Base-by-base conservation (phyloP, 2,113 vertebrate genomes). In the Cryptomyrus ogoouensis region DNA sequence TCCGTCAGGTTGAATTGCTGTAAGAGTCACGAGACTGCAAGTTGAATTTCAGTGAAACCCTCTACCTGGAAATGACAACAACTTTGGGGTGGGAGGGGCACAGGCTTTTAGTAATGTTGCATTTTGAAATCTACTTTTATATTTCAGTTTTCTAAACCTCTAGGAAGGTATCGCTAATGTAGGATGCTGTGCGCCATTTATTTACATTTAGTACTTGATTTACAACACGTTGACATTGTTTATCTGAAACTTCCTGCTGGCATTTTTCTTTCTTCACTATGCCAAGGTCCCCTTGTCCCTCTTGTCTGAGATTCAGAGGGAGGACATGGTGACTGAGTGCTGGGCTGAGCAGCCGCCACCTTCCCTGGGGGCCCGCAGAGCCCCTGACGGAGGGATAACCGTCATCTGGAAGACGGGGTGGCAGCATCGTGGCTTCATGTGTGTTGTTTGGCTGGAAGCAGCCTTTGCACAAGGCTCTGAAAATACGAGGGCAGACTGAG, bases 381-480 rank as follows among this genome's bases (percentile, higher is more conserved):
- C 27, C 35, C 15, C 15, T 6, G 35, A 2, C 15, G 17, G 15
- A 3, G 10, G 35, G 39, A 77, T 66, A 89, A 39, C 80, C 62
- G 89, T 91, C 91, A 91, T 90, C 91, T 91, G 66, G 90, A 90
- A 89, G 91, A 91, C 86, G 31, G 44, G 77, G 31, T 58, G 88
- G 88, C 49, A 49, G 46, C 88, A 90, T 90, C 3, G 15, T 58
- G 15, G 86, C 53, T 44, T 58, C 50, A 49, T 87, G 52, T 90
- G 90, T 90, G 88, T 90, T 88, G 83, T 89, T 91, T 91, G 90
- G 89, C 87, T 44, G 31, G 90, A 84, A 27, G 87, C 42, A 90
- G 89, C 84, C 90, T 91, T 93, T 92, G 88, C 92, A 89, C 46
- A 47, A 90, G 90, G 87, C 90, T 84, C 89, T 80, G 83, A 90